phyloP scores from a whole-genome alignment of 2,888 invertebrate genomes.

The Epinotia nisella region DNA sequence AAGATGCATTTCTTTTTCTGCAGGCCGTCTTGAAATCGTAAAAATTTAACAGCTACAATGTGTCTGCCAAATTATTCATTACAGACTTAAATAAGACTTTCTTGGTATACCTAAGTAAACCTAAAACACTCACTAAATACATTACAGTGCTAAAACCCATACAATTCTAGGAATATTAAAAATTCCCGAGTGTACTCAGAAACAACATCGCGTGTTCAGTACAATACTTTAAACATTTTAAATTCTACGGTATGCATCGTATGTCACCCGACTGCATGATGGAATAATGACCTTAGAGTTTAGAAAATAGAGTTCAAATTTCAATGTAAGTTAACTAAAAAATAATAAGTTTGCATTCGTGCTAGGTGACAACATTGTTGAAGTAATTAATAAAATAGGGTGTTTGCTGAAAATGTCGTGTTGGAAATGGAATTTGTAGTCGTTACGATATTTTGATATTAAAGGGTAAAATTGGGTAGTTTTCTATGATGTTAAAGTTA shows the following conservation, averaged over 20 bases:
- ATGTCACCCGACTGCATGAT: not conserved
- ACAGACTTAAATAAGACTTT: not conserved
- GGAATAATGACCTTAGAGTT: not conserved
- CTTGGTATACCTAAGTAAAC: not conserved
- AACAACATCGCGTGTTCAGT: slow-evolving; percentile 7
- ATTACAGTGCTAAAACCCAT: not conserved
- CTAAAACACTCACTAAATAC: not conserved
- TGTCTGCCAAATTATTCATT: too few relatives aligned
- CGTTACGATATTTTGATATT: not conserved
- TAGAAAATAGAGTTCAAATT: not conserved
- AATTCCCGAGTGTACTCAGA: not conserved
- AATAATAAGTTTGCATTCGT: not conserved
- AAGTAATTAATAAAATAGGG: slow-evolving; percentile 2
- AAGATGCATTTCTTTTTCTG: too few relatives aligned
- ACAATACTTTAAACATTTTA: slow-evolving; percentile 3
- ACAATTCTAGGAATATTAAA: not conserved
- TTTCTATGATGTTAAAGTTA: not conserved
- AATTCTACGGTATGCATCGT: not conserved
- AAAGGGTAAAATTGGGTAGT: not conserved
- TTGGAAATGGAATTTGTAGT: not conserved
- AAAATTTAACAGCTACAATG: too few relatives aligned
- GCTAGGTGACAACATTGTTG: slow-evolving; percentile 8
- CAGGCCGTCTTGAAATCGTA: too few relatives aligned
- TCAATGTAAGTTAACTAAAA: not conserved
- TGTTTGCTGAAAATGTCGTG: not conserved